Evolutionary conservation across 2,113 vertebrate genomes (phyloP), one percentile per base, ranked within the genome.

Genomic region (Solea senegalensis): DNA sequence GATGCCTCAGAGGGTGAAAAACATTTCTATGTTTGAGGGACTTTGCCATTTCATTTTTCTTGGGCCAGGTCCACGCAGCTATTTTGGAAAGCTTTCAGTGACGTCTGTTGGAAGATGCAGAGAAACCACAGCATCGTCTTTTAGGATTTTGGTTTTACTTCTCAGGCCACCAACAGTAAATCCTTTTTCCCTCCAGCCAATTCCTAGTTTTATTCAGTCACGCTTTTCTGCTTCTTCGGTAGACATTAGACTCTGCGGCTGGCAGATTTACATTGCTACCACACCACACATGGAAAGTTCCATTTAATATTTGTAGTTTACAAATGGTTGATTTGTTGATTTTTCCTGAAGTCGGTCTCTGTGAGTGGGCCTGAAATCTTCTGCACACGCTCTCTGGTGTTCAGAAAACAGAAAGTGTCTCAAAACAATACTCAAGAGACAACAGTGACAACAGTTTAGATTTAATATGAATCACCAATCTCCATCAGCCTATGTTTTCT

Each of bases 51-150:
- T 76, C 56, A 68, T 87, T 90, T 90, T 78, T 76, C 82, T 90
- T 90, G 86, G 90, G 78, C 62, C 53, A n/a, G 15, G 54, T 79
- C 84, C 84, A 85, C 48, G 43, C 49, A 64, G 77, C 83, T 88
- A 83, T 85, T 88, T 86, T 86, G 77, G 88, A 82, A 57, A 48
- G 55, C 69, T 62, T 65, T 74, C 65, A 77, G 67, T 78, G 88
- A 90, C 83, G 85, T 90, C 87, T 81, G 76, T 83, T 78, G 81
- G 84, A 90, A 82, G 71, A 78, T 69, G 62, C 80, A 79, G 74
- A 72, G 73, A 87, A 91, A 90, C 84, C 86, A 89, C 88, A 90
- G 76, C 72, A 77, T 87, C 86, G 76, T 85, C 84, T 88, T 88
- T 87, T 77, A 87, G 85, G 75, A 83, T 80, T 88, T 84, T 85